Conservation (phyloP, 2,797 vertebrate genomes). For the Enteromius treurensis region DNA sequence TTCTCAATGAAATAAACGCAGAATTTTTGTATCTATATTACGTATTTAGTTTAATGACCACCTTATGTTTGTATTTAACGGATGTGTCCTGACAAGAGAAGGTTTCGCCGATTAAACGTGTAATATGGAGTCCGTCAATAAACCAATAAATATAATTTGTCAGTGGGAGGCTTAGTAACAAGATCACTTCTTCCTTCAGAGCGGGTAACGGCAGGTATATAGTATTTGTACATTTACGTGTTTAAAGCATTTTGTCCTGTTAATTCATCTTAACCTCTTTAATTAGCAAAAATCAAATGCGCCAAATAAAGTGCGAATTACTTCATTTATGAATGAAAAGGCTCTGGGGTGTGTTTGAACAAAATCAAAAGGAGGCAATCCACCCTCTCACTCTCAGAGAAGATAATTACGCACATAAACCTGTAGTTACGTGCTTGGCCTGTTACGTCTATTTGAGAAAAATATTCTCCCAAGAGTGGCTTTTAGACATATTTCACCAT, state of each 20-base stretch:
- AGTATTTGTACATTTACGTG: background rate
- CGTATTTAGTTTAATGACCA: background rate
- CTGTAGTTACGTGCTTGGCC: background rate
- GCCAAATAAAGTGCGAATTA: background rate
- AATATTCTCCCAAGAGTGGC: background rate
- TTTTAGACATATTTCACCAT: background rate
- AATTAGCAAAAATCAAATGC: background rate
- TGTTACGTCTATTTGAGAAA: background rate
- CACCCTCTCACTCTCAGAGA: background rate
- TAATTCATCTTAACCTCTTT: background rate
- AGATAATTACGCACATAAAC: background rate
- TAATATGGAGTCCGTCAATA: constrained; percentile 25
- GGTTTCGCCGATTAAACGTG: constrained; percentile 15
- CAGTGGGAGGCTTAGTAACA: constrained; percentile 10
- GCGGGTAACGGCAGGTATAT: too few species aligned
- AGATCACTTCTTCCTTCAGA: constrained; percentile 5
- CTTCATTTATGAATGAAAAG: background rate
- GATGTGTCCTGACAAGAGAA: background rate
- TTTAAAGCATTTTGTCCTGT: background rate
- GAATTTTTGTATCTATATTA: background rate
- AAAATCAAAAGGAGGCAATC: background rate
- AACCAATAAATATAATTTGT: constrained; percentile 25
- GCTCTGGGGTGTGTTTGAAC: background rate
- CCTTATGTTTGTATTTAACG: background rate
- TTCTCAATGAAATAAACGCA: background rate